phyloP scores from a whole-genome alignment of 1,140 invertebrate species.

The Dreissena polymorpha region DNA sequence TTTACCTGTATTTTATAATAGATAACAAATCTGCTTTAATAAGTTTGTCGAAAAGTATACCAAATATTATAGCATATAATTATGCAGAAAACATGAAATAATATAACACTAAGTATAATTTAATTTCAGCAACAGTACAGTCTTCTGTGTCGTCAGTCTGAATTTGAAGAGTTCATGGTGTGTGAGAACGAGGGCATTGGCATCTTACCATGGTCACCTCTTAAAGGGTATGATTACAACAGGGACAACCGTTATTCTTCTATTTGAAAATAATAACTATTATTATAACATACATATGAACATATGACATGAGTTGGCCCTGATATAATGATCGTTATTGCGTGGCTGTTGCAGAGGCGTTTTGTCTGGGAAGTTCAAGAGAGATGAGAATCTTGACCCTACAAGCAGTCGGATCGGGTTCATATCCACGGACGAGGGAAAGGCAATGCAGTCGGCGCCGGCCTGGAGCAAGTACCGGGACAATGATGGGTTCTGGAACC shows the following conservation, averaged over 20 bases:
- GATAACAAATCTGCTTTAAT: too few species aligned
- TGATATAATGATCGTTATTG: too few species aligned
- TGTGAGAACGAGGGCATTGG: slow-evolving; percentile 70
- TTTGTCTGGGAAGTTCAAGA: slow-evolving; percentile 59
- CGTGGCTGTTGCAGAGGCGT: slow-evolving; percentile 50
- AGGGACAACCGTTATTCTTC: too few species aligned
- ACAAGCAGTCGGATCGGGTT: slow-evolving; percentile 52
- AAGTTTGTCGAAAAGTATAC: too few species aligned
- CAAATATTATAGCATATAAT: too few species aligned
- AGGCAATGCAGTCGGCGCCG: slow-evolving; percentile 55
- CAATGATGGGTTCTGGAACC: slow-evolving; percentile 58
- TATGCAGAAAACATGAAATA: too few species aligned
- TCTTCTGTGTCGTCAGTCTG: slow-evolving; percentile 63
- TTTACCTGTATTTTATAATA: slow-evolving; percentile 50
- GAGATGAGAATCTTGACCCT: slow-evolving; percentile 40
- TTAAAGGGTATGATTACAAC: slow-evolving; percentile 64
- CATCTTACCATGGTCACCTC: slow-evolving; percentile 68
- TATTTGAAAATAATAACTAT: too few species aligned
- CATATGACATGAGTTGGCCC: too few species aligned
- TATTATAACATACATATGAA: too few species aligned
- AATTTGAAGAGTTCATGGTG: slow-evolving; percentile 70
- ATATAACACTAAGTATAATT: too few species aligned
- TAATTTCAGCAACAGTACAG: slow-evolving; percentile 69
- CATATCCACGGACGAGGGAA: slow-evolving; percentile 54
- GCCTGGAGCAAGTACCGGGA: slow-evolving; percentile 57